phyloP scores from a whole-genome alignment of 2,113 vertebrate genomes.

The Eptesicus fuscus region DNA sequence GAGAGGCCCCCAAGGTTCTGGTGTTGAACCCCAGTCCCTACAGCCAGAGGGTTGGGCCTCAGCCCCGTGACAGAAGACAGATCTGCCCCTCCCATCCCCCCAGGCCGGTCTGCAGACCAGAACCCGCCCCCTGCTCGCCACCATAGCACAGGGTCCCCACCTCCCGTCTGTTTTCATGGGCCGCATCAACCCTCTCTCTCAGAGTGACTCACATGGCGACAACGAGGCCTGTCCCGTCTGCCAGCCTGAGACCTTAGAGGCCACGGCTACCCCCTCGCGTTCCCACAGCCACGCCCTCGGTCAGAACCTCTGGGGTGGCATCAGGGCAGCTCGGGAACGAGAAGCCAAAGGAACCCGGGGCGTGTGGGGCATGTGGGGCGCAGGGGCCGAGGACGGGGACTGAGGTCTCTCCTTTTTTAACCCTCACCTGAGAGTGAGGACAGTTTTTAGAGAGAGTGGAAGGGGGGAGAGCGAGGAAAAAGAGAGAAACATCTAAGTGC shows the following conservation, averaged over 20 bases:
- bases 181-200: neutral
- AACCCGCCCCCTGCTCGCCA: neutral
- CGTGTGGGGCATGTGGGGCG: fast-evolving
- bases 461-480: too few relatives aligned
- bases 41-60: neutral
- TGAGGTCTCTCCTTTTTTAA: neutral
- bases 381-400: neutral
- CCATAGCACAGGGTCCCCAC: fast-evolving
- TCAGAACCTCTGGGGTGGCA: neutral
- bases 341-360: neutral
- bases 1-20: neutral
- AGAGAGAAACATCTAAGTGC: too few relatives aligned
- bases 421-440: too few relatives aligned
- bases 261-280: neutral
- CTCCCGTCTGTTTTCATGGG: neutral
- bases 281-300: neutral
- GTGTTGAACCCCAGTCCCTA: fast-evolving
- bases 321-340: neutral
- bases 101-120: neutral
- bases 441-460: too few relatives aligned
- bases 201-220: fast-evolving
- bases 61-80: neutral
- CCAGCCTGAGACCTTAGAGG: neutral
- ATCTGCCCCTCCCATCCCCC: neutral
- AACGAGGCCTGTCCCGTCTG: fast-evolving